A percentile compares a stretch with the other conserved stretches of the same genome.
These are phyloP conservation scores for Catharus bicknelli DNA, from an alignment of 2,113 vertebrate genomes.

Conservation along the genomic window DNA sequence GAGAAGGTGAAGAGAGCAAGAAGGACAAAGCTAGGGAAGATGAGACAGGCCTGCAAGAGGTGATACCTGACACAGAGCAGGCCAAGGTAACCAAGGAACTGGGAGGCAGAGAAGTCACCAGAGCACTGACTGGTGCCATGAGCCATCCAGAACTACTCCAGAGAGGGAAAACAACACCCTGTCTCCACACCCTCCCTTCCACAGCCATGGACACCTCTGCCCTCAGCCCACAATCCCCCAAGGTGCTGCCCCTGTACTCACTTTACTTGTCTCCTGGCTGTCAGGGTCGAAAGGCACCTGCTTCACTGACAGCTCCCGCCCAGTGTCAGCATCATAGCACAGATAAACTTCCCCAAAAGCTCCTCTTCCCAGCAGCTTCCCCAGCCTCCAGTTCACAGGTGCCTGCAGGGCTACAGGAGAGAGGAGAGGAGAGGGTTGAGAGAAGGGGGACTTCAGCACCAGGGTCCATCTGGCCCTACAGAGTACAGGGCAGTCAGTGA, in stretches of 20 bases:
- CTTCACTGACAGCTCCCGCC: conserved; percentile 88
- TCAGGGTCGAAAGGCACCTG: conserved; percentile 90
- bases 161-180: not conserved
- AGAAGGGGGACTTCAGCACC: not conserved
- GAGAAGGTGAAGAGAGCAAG: not conserved
- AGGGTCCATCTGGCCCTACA: not conserved
- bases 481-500: not conserved
- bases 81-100: not conserved
- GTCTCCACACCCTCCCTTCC: not conserved
- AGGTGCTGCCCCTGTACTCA: conserved; percentile 15
- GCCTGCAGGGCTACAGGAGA: conserved; percentile 79
- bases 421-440: not conserved
- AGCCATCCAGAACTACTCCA: not conserved
- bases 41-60: not conserved
- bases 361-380: conserved; percentile 88
- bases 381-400: conserved; percentile 90
- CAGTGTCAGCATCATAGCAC: conserved; percentile 89
- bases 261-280: conserved; percentile 91
- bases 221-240: not conserved
- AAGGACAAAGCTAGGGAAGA: not conserved
- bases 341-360: conserved; percentile 92
- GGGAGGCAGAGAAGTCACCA: not conserved
- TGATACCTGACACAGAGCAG: not conserved
- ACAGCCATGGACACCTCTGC: not conserved
- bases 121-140: not conserved